A percentile compares a stretch with the other conserved stretches of the same genome.
phyloP scores from a whole-genome alignment of 2,888 invertebrate genomes.

The Drosophila trichaetosa region DNA sequence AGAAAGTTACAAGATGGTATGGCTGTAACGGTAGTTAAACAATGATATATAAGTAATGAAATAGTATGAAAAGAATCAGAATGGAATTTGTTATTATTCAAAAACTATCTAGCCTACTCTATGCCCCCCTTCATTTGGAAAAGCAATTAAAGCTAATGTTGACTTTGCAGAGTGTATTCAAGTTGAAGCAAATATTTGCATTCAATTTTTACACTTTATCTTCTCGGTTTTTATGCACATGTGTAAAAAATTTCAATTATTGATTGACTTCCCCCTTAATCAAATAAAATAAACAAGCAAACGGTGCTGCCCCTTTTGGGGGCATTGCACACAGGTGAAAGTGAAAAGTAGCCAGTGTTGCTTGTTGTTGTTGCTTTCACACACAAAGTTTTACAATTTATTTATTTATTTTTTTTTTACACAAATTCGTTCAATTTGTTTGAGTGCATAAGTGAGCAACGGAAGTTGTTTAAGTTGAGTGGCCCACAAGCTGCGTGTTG shows the following conservation, averaged over 20 bases:
- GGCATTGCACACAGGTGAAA: slow-evolving; percentile 62
- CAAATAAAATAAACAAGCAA: slow-evolving; percentile 3
- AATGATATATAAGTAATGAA: not conserved
- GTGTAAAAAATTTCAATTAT: slow-evolving; percentile 27
- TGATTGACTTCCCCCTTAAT: slow-evolving; percentile 52
- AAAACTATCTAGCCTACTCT: not conserved
- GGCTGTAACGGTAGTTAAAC: not conserved
- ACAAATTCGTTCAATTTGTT: slow-evolving; percentile 43
- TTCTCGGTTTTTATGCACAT: not conserved
- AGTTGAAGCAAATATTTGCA: not conserved
- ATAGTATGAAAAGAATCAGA: not conserved
- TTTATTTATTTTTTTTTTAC: slow-evolving; percentile 12
- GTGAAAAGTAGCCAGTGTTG: slow-evolving; percentile 49
- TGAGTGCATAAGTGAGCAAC: slow-evolving; percentile 50
- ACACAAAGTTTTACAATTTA: slow-evolving; percentile 49
- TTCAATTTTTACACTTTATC: not conserved
- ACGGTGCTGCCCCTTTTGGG: slow-evolving; percentile 13
- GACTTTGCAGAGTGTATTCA: not conserved
- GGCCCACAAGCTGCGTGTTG: slow-evolving; percentile 1
- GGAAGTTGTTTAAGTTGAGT: slow-evolving; percentile 68
- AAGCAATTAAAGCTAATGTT: not conserved
- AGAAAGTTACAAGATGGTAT: not conserved
- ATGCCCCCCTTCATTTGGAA: not conserved
- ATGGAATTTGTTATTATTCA: not conserved
- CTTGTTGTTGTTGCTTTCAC: slow-evolving; percentile 29